Evolutionary conservation across 1,140 invertebrate species (phyloP).

Genomic region (Neelides sp.): DNA sequence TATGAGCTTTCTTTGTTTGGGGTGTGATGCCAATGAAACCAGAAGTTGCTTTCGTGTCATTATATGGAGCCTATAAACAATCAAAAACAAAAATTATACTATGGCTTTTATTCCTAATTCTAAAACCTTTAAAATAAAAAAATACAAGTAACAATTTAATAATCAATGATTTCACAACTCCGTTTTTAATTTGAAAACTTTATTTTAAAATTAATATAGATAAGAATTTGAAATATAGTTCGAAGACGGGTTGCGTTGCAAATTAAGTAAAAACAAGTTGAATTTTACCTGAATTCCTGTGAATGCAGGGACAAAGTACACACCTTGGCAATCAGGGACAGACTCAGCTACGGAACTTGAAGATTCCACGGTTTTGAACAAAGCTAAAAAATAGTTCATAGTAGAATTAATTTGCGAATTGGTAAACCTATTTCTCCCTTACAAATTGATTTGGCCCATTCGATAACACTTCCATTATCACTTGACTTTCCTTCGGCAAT

Average conservation of each 20-base stretch:
- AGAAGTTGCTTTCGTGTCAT: slow-evolving; percentile 64
- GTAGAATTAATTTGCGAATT: slow-evolving; percentile 9
- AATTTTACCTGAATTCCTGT: slow-evolving; percentile 73
- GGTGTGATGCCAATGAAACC: slow-evolving; percentile 75
- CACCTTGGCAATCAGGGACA: slow-evolving; percentile 59
- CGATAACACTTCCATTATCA: slow-evolving; percentile 74
- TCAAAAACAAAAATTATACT: too few relatives aligned
- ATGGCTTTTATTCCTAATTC: too few relatives aligned
- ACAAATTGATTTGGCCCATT: slow-evolving; percentile 71
- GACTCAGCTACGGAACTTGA: slow-evolving; percentile 55
- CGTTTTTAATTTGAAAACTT: too few relatives aligned
- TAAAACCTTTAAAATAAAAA: too few relatives aligned
- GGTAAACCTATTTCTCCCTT: too few relatives aligned
- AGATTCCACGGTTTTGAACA: slow-evolving; percentile 55
- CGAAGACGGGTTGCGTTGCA: background rate
- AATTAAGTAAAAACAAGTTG: slow-evolving; percentile 13
- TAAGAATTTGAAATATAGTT: slow-evolving; percentile 10
- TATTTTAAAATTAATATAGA: slow-evolving; percentile 9
- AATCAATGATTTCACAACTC: too few relatives aligned
- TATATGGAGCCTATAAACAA: slow-evolving; percentile 68
- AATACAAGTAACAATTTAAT: too few relatives aligned
- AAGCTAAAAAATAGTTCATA: slow-evolving; percentile 40
- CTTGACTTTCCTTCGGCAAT: slow-evolving; percentile 70
- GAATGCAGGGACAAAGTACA: slow-evolving; percentile 85
- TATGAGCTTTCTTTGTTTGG: slow-evolving; percentile 59